phyloP scores from a whole-genome alignment of 2,113 vertebrate species.

The Pygoscelis antarcticus region DNA sequence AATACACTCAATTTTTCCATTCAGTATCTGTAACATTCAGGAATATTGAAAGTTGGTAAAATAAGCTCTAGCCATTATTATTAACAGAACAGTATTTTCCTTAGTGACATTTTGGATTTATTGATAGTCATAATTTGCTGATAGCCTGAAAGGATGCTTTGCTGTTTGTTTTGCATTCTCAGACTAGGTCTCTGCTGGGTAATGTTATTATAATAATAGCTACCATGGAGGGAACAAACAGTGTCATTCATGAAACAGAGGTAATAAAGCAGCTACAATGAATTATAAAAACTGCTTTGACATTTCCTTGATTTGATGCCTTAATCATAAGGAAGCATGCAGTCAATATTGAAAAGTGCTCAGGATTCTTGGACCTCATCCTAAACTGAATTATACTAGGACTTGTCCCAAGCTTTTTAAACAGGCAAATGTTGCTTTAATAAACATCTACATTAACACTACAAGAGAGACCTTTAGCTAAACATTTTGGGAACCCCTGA shows the following conservation, averaged over 20 bases:
- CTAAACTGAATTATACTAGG: neutral
- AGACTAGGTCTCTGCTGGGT: neutral
- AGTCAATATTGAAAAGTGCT: neutral
- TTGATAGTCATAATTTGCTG: neutral
- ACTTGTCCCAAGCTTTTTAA: neutral
- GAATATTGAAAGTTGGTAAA: neutral
- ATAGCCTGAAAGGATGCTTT: neutral
- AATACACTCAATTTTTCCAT: neutral
- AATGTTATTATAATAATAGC: neutral
- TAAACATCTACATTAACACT: neutral
- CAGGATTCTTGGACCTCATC: neutral
- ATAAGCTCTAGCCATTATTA: neutral
- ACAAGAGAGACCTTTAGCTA: neutral
- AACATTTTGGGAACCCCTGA: neutral
- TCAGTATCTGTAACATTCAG: neutral
- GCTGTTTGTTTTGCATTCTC: neutral
- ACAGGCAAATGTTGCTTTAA: neutral
- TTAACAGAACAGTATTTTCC: neutral
- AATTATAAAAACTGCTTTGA: neutral
- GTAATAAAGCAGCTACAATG: neutral
- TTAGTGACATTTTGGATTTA: neutral
- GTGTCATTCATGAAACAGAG: neutral
- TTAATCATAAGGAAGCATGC: neutral
- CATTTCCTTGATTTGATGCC: neutral
- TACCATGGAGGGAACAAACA: neutral